Conservation (phyloP, 1,140 invertebrate species). For the Drosophila arawakana region DNA sequence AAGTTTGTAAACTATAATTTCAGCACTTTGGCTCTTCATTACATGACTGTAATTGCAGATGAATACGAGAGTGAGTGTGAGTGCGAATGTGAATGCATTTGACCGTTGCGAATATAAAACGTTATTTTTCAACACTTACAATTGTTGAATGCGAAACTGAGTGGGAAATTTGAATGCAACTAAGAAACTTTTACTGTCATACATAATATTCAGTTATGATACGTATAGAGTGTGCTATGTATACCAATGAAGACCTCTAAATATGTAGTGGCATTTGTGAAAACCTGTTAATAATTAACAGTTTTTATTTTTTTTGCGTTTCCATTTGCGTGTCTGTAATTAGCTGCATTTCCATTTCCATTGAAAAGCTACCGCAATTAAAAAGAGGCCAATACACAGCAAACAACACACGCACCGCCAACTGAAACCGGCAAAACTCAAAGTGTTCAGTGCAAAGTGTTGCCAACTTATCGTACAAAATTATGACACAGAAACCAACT, state of each 20-base stretch:
- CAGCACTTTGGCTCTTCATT: slow-evolving; percentile 70
- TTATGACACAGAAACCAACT: slow-evolving; percentile 58
- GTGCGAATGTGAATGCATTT: slow-evolving; percentile 53
- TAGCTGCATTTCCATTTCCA: slow-evolving; percentile 79
- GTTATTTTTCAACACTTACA: slow-evolving; percentile 69
- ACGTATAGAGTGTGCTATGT: slow-evolving; percentile 9
- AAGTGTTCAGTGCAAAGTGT: slow-evolving; percentile 71
- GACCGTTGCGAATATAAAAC: slow-evolving; percentile 40
- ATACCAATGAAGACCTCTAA: background rate
- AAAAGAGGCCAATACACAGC: slow-evolving; percentile 51
- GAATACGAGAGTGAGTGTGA: slow-evolving; percentile 46
- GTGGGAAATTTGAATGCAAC: slow-evolving; percentile 24
- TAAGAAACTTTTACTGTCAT: slow-evolving; percentile 54
- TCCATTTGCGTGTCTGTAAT: slow-evolving; percentile 78
- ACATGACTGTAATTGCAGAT: slow-evolving; percentile 54
- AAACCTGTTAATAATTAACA: slow-evolving; percentile 83
- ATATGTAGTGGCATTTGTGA: slow-evolving; percentile 51
- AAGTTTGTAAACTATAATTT: slow-evolving; percentile 43
- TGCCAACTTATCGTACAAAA: slow-evolving; percentile 82
- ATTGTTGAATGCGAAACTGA: slow-evolving; percentile 25
- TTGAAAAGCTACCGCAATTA: slow-evolving; percentile 76
- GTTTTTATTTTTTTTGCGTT: slow-evolving; percentile 61
- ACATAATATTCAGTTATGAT: slow-evolving; percentile 19
- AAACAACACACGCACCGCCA: slow-evolving; percentile 51
- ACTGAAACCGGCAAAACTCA: slow-evolving; percentile 41